Percentiles rank a stretch among this genome's conserved stretches.
Conservation (phyloP, 2,888 invertebrate genomes). For the Phengaris alcon region DNA sequence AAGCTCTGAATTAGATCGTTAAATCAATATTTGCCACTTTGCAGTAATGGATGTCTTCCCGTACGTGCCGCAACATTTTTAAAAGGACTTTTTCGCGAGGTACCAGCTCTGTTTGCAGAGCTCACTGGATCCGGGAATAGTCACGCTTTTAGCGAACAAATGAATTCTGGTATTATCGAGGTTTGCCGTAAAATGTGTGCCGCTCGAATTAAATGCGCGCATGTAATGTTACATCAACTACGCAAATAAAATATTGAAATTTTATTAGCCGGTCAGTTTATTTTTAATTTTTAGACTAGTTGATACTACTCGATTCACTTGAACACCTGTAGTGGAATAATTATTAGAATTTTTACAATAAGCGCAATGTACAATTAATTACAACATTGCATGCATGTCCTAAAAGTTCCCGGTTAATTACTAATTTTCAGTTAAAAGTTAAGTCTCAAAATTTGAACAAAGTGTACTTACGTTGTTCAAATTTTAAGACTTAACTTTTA, state of each 20-base stretch:
- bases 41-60: constrained; percentile 75
- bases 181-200: constrained; percentile 64
- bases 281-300: too few species aligned
- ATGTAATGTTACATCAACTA: constrained; percentile 32
- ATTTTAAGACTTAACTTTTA: too few species aligned
- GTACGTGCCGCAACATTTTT: constrained; percentile 79
- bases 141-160: constrained; percentile 71
- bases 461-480: too few species aligned
- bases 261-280: background rate
- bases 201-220: constrained; percentile 48
- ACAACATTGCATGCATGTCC: too few species aligned
- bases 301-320: too few species aligned
- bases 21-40: constrained; percentile 75
- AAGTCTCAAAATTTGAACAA: too few species aligned
- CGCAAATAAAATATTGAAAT: background rate
- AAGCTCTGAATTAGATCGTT: constrained; percentile 70
- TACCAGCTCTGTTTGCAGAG: constrained; percentile 63
- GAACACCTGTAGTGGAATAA: too few species aligned
- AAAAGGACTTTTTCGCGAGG: constrained; percentile 78
- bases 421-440: too few species aligned
- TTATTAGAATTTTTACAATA: too few species aligned
- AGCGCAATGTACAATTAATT: too few species aligned
- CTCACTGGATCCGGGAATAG: constrained; percentile 58
- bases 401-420: too few species aligned
- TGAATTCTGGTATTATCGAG: constrained; percentile 70